Percentiles rank a stretch among this genome's conserved stretches.
Evolutionary conservation across 2,113 vertebrate species (phyloP).

Genomic region (Cisticola juncidis): DNA sequence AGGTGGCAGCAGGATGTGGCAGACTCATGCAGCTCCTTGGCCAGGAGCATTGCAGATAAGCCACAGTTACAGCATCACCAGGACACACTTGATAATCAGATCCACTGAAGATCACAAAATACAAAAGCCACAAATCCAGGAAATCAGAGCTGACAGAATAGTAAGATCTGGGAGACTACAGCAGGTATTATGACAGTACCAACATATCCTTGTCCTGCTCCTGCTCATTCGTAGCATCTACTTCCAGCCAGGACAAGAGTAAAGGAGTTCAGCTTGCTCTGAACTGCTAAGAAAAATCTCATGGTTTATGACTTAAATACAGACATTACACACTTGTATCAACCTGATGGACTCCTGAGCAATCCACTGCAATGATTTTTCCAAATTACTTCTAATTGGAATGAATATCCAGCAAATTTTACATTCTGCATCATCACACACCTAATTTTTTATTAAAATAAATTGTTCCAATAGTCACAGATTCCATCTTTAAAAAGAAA

Average conservation of each 20-base stretch:
- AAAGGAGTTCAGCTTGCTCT: not conserved
- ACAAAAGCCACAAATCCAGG: not conserved
- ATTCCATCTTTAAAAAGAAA: not conserved
- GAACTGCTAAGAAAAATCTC: not conserved
- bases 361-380: not conserved
- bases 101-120: not conserved
- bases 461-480: not conserved
- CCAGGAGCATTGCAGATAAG: not conserved
- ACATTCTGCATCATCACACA: not conserved
- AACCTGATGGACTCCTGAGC: not conserved
- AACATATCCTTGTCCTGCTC: not conserved
- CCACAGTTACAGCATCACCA: accelerated
- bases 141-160: not conserved
- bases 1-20: not conserved
- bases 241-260: not conserved
- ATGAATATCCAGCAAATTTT: not conserved
- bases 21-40: not conserved
- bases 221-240: not conserved
- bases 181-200: not conserved
- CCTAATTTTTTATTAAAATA: not conserved
- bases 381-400: not conserved
- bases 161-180: not conserved
- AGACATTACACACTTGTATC: not conserved
- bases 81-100: not conserved
- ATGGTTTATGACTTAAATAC: not conserved